A percentile compares a stretch with the other conserved stretches of the same genome.
phyloP scores from a whole-genome alignment of 2,797 vertebrate genomes.

The Amniataba percoides region DNA sequence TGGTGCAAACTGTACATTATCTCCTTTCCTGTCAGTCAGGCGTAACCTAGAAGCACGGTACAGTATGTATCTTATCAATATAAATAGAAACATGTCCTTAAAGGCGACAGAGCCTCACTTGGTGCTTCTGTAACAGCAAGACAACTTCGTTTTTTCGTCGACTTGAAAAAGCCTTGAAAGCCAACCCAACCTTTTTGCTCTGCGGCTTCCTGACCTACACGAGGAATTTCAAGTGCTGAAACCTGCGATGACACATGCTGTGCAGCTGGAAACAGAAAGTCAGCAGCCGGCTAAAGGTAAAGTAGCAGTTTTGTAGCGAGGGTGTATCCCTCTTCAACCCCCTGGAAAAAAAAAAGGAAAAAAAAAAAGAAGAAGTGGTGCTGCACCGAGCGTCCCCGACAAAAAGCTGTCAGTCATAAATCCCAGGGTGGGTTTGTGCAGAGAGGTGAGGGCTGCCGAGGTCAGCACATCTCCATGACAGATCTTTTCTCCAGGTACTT shows the following conservation, averaged over 20 bases:
- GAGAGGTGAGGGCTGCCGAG: conserved; percentile 61
- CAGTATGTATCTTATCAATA: conserved; percentile 8
- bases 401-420: conserved; percentile 71
- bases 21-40: conserved; percentile 18
- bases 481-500: conserved; percentile 58
- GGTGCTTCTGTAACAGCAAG: not conserved
- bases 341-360: too few species aligned
- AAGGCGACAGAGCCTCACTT: conserved; percentile 1
- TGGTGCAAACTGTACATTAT: conserved; percentile 23
- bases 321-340: conserved; percentile 9
- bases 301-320: conserved; percentile 1
- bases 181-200: conserved; percentile 17
- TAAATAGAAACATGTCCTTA: conserved; percentile 27
- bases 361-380: conserved; percentile 30
- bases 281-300: conserved; percentile 47
- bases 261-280: conserved; percentile 39
- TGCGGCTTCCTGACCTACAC: conserved; percentile 38
- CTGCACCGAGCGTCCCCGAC: not conserved
- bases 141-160: conserved; percentile 32
- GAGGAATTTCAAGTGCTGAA: conserved; percentile 26
- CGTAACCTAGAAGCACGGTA: not conserved
- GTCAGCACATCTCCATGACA: conserved; percentile 69
- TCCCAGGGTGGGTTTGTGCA: conserved; percentile 35
- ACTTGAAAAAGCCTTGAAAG: conserved; percentile 38
- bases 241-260: conserved; percentile 36